These are phyloP conservation scores for Tylochromis polylepis DNA, from an alignment of 2,113 vertebrate species.

Conservation along the genomic window DNA sequence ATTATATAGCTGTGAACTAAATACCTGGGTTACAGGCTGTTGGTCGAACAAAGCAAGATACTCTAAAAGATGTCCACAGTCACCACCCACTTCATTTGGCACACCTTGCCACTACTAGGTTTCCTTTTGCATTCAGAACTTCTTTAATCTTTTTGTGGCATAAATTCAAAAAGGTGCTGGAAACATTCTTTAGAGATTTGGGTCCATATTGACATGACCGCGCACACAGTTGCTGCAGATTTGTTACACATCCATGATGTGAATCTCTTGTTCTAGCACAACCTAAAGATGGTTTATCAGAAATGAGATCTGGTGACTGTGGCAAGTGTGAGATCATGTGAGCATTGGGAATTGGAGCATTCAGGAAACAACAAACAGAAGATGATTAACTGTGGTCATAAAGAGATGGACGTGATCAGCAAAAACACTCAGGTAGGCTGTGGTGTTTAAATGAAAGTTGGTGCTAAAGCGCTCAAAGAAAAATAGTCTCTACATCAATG, in stretches of 20 bases:
- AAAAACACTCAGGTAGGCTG: background rate
- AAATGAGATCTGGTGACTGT: background rate
- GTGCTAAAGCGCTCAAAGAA: background rate
- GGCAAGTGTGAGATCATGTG: background rate
- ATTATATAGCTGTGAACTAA: background rate
- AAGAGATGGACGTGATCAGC: background rate
- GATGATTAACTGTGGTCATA: background rate
- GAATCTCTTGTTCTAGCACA: background rate
- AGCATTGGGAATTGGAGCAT: background rate
- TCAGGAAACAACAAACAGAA: background rate
- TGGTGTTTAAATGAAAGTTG: background rate
- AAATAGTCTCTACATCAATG: background rate
- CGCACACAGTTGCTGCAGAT: background rate
- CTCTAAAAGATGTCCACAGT: background rate
- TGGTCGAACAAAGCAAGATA: background rate
- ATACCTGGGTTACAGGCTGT: background rate
- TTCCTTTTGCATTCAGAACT: background rate
- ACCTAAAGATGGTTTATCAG: background rate
- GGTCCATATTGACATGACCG: background rate
- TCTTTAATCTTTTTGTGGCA: background rate
- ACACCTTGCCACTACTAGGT: background rate
- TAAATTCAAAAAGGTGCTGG: background rate
- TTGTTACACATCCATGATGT: background rate
- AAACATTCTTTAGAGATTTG: background rate
- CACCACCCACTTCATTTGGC: background rate